Evolutionary conservation across 2,797 vertebrate species (phyloP).

Genomic region (Girardinus metallicus): DNA sequence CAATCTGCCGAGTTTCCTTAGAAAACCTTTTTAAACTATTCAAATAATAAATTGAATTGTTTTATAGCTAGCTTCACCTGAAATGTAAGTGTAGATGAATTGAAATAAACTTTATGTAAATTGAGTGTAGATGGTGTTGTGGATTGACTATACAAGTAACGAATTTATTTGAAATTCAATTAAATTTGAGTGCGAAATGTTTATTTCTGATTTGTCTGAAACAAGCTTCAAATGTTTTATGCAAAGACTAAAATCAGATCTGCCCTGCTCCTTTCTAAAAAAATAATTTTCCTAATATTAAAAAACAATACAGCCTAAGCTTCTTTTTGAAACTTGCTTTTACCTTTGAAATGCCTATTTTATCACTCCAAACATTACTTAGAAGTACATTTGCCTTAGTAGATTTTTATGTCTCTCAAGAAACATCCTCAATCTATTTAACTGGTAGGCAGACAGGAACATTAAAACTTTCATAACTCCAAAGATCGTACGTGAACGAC

Average conservation of each 20-base stretch:
- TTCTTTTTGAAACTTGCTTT: neutral
- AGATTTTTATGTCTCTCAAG: constrained; percentile 29
- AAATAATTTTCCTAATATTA: neutral
- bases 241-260: constrained; percentile 2
- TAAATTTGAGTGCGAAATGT: neutral
- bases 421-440: constrained; percentile 39
- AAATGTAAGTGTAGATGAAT: neutral
- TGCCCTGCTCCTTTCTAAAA: constrained; percentile 1
- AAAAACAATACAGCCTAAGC: neutral
- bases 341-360: constrained; percentile 12
- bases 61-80: neutral
- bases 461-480: constrained; percentile 37
- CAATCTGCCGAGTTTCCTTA: neutral
- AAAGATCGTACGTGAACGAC: constrained; percentile 15
- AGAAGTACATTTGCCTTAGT: constrained; percentile 19
- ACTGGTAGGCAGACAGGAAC: constrained; percentile 38
- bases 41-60: neutral
- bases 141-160: neutral
- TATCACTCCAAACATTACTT: constrained; percentile 29
- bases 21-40: neutral
- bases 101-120: neutral
- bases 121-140: neutral
- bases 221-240: neutral
- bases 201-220: neutral
- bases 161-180: neutral